A percentile compares a stretch with the other conserved stretches of the same genome.
Evolutionary conservation across 2,888 invertebrate genomes (phyloP).

Genomic region (Chaitophorus viminalis): DNA sequence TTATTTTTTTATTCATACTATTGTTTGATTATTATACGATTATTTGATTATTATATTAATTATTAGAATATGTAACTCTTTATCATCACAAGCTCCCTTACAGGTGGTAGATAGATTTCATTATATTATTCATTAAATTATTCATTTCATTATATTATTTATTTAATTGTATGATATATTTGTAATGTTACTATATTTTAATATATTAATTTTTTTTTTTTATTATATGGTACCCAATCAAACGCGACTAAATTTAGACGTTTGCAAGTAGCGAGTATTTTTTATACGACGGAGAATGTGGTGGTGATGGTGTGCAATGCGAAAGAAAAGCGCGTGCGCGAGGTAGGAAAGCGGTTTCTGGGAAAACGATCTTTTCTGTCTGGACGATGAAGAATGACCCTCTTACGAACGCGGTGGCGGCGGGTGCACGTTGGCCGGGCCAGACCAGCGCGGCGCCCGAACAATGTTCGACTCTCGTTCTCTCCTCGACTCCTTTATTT

Average conservation of each 20-base stretch:
- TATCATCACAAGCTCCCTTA: no score
- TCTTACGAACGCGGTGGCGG: neutral
- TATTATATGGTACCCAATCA: neutral
- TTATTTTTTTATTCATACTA: no score
- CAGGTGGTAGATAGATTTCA: no score
- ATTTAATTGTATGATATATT: no score
- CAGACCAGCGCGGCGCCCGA: slow-evolving; percentile 31
- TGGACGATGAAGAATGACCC: slow-evolving; percentile 40
- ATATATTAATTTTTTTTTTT: no score
- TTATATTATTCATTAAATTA: no score
- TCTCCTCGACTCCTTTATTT: neutral
- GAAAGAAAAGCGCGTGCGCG: slow-evolving; percentile 3
- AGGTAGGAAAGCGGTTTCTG: slow-evolving; percentile 8
- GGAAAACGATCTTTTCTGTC: slow-evolving; percentile 34
- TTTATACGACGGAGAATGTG: neutral
- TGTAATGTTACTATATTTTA: no score
- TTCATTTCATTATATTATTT: no score
- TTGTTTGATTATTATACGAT: no score
- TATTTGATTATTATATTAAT: no score
- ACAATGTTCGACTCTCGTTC: slow-evolving; percentile 39
- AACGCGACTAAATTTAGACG: neutral
- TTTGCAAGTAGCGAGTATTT: neutral
- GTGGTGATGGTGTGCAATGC: neutral
- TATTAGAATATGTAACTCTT: no score
- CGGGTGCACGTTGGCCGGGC: slow-evolving; percentile 12